Evolutionary conservation across 2,888 invertebrate genomes (phyloP).

Genomic region (Pimpla rufipes): DNA sequence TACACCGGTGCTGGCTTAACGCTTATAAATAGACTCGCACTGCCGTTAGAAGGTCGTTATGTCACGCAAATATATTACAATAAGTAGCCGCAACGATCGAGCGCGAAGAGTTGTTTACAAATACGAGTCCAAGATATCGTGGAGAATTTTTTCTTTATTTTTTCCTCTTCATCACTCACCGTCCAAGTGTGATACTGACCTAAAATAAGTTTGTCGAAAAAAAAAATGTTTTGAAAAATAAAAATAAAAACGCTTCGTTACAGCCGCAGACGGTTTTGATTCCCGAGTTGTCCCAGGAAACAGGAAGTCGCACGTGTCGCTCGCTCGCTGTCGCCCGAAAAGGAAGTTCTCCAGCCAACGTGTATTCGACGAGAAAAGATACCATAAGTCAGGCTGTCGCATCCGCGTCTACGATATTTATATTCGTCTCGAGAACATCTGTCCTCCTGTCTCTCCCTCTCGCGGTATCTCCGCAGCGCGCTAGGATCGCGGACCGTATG

Average conservation of each 20-base stretch:
- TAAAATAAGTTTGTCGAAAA: background rate
- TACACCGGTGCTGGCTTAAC: conserved; percentile 6
- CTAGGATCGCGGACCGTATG: background rate
- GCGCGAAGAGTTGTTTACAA: conserved; percentile 22
- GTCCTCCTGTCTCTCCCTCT: background rate
- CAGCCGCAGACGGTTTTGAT: conserved; percentile 38
- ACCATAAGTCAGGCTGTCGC: conserved; percentile 24
- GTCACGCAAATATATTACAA: conserved; percentile 67
- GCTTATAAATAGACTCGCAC: conserved; percentile 45
- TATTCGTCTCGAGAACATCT: conserved; percentile 41
- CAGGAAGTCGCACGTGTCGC: conserved; percentile 46
- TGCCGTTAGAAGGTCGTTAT: conserved; percentile 68
- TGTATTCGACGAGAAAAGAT: conserved; percentile 12
- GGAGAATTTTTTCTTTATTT: conserved; percentile 5
- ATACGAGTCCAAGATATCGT: conserved; percentile 18
- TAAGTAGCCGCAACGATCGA: background rate
- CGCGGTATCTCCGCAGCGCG: no score
- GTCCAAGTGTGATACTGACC: background rate
- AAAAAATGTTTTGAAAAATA: no score
- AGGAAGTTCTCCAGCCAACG: conserved; percentile 33
- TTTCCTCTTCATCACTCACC: no score
- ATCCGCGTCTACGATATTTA: conserved; percentile 47
- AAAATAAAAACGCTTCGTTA: conserved; percentile 6
- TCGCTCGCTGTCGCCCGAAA: conserved; percentile 11
- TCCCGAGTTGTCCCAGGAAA: conserved; percentile 24